Conservation (phyloP, 2,797 vertebrate species). For the Lepilemur septentrionalis region DNA sequence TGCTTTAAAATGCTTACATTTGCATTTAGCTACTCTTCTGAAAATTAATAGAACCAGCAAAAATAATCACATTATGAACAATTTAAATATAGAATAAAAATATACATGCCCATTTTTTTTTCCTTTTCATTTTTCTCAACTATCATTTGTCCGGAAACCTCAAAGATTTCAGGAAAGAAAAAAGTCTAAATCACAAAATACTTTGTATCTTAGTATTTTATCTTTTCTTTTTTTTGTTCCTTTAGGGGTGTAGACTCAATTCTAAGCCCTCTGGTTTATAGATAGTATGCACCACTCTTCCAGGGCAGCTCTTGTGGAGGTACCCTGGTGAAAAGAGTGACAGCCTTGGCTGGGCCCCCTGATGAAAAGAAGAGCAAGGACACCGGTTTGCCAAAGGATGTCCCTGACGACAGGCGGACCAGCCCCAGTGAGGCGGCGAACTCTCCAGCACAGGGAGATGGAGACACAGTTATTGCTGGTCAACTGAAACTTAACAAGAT, state of each 20-base stretch:
- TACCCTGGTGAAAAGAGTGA: neutral
- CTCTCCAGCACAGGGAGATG: neutral
- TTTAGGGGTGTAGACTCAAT: neutral
- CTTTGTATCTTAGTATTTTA: neutral
- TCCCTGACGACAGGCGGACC: rapidly evolving
- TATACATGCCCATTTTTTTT: constrained; percentile 5
- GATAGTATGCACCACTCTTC: rapidly evolving
- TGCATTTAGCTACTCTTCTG: constrained; percentile 60
- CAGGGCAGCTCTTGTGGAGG: neutral
- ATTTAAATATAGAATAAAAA: constrained; percentile 37
- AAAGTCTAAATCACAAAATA: constrained; percentile 33
- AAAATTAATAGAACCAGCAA: constrained; percentile 53
- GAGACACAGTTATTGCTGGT: neutral
- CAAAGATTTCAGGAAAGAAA: neutral
- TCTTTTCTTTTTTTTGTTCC: neutral
- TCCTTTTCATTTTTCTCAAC: constrained; percentile 6
- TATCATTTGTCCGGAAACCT: neutral
- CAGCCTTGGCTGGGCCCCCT: neutral
- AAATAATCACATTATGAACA: constrained; percentile 56
- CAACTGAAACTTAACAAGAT: neutral
- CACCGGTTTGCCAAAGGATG: no score
- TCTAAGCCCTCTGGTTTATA: neutral
- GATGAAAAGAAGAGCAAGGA: neutral
- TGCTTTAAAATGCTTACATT: constrained; percentile 55
- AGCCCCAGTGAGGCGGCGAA: neutral